phyloP scores from a whole-genome alignment of 2,888 invertebrate genomes.

The Napeogenes sylphis region DNA sequence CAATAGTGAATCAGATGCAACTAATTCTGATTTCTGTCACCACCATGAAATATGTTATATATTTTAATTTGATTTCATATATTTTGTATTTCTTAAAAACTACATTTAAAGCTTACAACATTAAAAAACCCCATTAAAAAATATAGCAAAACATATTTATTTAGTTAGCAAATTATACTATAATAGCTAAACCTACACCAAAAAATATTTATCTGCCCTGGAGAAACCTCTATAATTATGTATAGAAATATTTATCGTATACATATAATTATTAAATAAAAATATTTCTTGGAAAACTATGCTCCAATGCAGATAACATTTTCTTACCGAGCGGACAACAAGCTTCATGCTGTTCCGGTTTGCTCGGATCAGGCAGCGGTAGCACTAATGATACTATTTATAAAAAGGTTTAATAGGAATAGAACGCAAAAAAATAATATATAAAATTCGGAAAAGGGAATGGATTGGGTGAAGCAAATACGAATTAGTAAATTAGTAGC shows the following conservation, averaged over 20 bases:
- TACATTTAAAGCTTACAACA: slow-evolving; percentile 41
- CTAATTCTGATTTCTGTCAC: slow-evolving; percentile 33
- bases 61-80: slow-evolving; percentile 21
- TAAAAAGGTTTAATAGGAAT: slow-evolving; percentile 62
- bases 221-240: slow-evolving; percentile 43
- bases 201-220: slow-evolving; percentile 50
- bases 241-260: slow-evolving; percentile 1
- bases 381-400: slow-evolving; percentile 84
- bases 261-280: not conserved
- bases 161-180: slow-evolving; percentile 46
- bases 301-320: slow-evolving; percentile 40
- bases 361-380: slow-evolving; percentile 90
- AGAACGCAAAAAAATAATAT: slow-evolving; percentile 62
- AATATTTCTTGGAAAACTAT: slow-evolving; percentile 32
- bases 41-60: slow-evolving; percentile 19
- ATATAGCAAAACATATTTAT: slow-evolving; percentile 36
- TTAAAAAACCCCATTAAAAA: slow-evolving; percentile 37
- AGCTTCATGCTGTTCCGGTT: slow-evolving; percentile 93
- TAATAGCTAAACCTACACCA: slow-evolving; percentile 56
- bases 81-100: slow-evolving; percentile 14
- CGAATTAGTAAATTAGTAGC: slow-evolving; percentile 78
- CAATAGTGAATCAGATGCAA: slow-evolving; percentile 38
- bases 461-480: slow-evolving; percentile 72
- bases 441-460: slow-evolving; percentile 50
- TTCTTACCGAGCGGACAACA: slow-evolving; percentile 91